Evolutionary conservation across 2,888 invertebrate genomes (phyloP), one percentile per base, ranked within the genome.

Genomic region (Metellina segmentata): DNA sequence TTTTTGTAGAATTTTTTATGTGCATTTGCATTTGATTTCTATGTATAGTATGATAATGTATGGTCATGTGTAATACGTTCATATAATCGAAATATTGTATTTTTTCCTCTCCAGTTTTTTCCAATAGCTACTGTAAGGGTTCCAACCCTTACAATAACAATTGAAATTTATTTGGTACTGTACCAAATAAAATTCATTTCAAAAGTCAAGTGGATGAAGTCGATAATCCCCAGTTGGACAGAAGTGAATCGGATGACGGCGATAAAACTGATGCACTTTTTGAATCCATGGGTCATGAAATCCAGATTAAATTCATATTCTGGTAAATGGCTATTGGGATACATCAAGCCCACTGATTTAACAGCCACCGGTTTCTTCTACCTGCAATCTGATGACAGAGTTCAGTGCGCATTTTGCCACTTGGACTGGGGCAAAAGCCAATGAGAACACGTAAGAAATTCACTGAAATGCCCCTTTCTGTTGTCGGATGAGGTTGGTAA

Each of bases 331-430:
- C 97, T 97, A 0, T 96, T 96, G 9, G 93, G 95, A 0, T 96
- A 96, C 94, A 95, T 98, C 34, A 95, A 96, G n/a, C 96, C 96
- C 0, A 95, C 95, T 78, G 95, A 95, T 74, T 95, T 98, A 93
- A 98, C 98, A 0, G 96, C 96, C 85, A 97, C 97, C 93, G 98
- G 98, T 19, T 98, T 98, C 95, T 98, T 97, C 95, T 98, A 96
- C 94, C 96, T 97, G 8, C 96, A 97, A 51, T 96, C 96, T 93
- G 96, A 96, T 34, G 34, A 34, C 34, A 34, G 4, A 34, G 34
- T 34, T 2, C 34, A 34, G 34, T 34, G 34, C 34, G 97, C 97
- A 0, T 98, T 97, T 96, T 98, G 98, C 94, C 96, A 96, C 74
- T 91, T 98, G 98, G 98, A 96, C 97, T 95, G 93, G 97, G 97